Evolutionary conservation across 2,797 vertebrate genomes (phyloP), one percentile per base, ranked within the genome.

Genomic region (Macroramphosus scolopax): DNA sequence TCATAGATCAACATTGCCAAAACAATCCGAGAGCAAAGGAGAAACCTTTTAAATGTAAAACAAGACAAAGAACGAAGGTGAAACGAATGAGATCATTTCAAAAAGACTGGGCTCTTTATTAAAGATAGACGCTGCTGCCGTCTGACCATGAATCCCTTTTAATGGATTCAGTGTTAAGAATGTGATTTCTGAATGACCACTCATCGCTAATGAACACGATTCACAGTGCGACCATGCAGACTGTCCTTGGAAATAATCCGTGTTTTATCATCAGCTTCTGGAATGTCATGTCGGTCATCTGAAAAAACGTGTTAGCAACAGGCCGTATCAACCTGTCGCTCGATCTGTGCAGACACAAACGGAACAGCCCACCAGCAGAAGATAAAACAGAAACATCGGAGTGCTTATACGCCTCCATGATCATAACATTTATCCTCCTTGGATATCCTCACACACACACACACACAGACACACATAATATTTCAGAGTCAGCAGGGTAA

Each of bases 401-500:
- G 37, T 57, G 45, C 30, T 57, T 20, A 18, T 16, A 46, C 14
- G 33, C 34, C 35, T 59, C 48, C 8, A 5, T 70, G 29, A 49
- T n/a, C 22, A 38, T 40, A 41, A 35, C 57, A 20, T 51, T 57
- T 47, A 63, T 51, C 26, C 30, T 16, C n/a, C n/a, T n/a, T n/a
- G n/a, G n/a, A n/a, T 20, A 49, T 8, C 28, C 5, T 59, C 8
- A 30, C 28, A 32, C 16, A 32, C 17, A 18, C 6, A 3, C 17
- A 5, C 14, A 26, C 6, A 29, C 5, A 30, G 2, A 17, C 43
- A 43, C 34, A 29, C 17, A 39, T 48, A 14, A 29, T 39, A 42
- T 62, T 17, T 41, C 14, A 12, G 40, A 39, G 46, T 64, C 48
- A 62, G 61, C 38, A 59, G 41, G 17, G 34, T 67, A 31, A 41